A percentile compares a stretch with the other conserved stretches of the same genome.
These are phyloP conservation scores for Galaxias olidus DNA, from an alignment of 2,797 vertebrate species.

Conservation along the genomic window DNA sequence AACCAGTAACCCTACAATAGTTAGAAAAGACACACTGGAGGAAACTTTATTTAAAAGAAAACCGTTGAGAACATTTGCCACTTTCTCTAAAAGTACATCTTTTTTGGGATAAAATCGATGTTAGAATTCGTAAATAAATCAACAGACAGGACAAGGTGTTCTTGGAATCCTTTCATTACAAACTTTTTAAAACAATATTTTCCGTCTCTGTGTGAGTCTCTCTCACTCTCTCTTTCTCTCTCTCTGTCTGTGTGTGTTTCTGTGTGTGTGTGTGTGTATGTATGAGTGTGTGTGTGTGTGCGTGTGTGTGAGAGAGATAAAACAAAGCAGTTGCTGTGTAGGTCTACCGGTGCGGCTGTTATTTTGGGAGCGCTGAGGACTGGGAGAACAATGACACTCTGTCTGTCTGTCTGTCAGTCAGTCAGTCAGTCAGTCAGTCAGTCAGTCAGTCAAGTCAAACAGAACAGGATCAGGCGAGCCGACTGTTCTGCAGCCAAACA, in stretches of 20 bases:
- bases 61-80: conserved; percentile 10
- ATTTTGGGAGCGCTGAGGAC: conserved; percentile 61
- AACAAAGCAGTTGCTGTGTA: conserved; percentile 54
- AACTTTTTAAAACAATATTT: conserved; percentile 28
- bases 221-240: no score
- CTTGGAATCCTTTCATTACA: conserved; percentile 37
- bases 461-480: no score
- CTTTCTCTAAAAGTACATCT: background rate
- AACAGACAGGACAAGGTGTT: conserved; percentile 38
- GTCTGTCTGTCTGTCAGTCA: no score
- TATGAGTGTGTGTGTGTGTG: conserved; percentile 8
- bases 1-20: no score
- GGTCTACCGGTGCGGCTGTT: conserved; percentile 47
- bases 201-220: no score
- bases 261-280: conserved; percentile 9
- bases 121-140: conserved; percentile 35
- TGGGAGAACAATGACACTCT: conserved; percentile 43
- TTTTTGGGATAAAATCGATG: conserved; percentile 16
- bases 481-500: conserved; percentile 28
- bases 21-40: no score
- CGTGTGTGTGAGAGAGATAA: conserved; percentile 19
- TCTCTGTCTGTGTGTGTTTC: conserved; percentile 30
- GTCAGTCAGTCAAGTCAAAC: no score
- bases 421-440: no score
- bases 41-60: conserved; percentile 18